Conservation (phyloP, 2,888 invertebrate genomes). For the Erannis defoliaria region DNA sequence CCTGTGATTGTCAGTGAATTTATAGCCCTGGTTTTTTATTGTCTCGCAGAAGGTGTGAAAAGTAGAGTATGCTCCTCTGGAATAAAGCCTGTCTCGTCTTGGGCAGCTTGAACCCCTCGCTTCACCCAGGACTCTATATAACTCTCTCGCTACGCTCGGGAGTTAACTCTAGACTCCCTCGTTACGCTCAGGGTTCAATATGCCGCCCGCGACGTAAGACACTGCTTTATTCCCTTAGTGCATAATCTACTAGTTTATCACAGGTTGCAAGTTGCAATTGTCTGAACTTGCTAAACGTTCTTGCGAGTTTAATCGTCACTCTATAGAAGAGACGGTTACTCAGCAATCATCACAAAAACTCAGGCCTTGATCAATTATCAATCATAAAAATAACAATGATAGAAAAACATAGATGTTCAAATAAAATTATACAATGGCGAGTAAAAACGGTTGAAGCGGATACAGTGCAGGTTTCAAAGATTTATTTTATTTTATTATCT, state of each 20-base stretch:
- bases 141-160: too few species aligned
- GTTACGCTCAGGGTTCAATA: too few species aligned
- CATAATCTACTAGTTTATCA: background rate
- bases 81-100: too few species aligned
- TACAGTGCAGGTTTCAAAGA: conserved; percentile 4
- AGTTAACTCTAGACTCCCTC: too few species aligned
- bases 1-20: too few species aligned
- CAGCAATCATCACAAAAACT: conserved; percentile 21
- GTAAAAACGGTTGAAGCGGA: conserved; percentile 27
- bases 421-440: conserved; percentile 19
- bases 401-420: conserved; percentile 9
- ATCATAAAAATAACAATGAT: conserved; percentile 26
- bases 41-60: too few species aligned
- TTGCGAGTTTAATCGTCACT: background rate
- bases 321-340: background rate
- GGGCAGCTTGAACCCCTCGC: too few species aligned
- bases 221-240: too few species aligned
- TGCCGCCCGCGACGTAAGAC: too few species aligned
- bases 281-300: background rate
- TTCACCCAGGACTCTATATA: too few species aligned
- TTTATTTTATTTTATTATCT: conserved; percentile 3
- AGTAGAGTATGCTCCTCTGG: too few species aligned
- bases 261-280: background rate
- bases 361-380: conserved; percentile 23
- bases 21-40: too few species aligned